Evolutionary conservation across 1,140 invertebrate species (phyloP), one percentile per base, ranked within the genome.

Genomic region (Drosophila sechellia): DNA sequence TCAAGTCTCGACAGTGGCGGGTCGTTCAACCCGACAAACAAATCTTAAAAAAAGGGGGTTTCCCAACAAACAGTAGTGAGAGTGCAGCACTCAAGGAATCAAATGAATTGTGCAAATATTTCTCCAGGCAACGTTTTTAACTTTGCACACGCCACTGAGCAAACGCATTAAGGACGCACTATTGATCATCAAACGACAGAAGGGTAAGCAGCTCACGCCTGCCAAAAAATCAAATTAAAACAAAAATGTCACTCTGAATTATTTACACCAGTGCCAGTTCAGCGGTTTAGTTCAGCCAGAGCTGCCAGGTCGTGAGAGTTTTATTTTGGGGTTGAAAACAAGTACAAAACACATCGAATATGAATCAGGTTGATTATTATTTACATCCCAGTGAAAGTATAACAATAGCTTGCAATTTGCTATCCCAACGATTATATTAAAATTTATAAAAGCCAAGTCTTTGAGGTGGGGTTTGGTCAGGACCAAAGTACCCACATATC

Each of bases 71-170:
- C 39, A 35, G 17, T 10, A 17, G 17, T 11, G 17, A 25, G 17
- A 25, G 20, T 58, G 42, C 59, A 68, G 58, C 42, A 78, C 74
- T 79, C 55, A 77, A 45, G 17, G 54, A 61, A 48, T 63, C 60
- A 61, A 75, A 60, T 70, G 68, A 71, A 57, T 65, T 49, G 40
- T 48, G 52, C 50, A 76, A 86, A 86, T 87, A 87, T 87, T 87
- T 73, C 45, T 13, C 15, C 70, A 81, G 79, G 78, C 70, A 57
- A 35, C 50, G 37, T 57, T 74, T 73, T 85, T 56, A 49, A 73
- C 72, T 61, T 35, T 73, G 72, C 72, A 69, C 56, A 77, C 64
- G 70, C 54, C 71, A 76, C 74, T 78, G 49, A 78, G 52, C 76
- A 78, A 86, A 87, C 75, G 77, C 75, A 78, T 78, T 85, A 70